These are phyloP conservation scores for Proteles cristata DNA, from an alignment of 2,113 vertebrate species.

Conservation along the genomic window DNA sequence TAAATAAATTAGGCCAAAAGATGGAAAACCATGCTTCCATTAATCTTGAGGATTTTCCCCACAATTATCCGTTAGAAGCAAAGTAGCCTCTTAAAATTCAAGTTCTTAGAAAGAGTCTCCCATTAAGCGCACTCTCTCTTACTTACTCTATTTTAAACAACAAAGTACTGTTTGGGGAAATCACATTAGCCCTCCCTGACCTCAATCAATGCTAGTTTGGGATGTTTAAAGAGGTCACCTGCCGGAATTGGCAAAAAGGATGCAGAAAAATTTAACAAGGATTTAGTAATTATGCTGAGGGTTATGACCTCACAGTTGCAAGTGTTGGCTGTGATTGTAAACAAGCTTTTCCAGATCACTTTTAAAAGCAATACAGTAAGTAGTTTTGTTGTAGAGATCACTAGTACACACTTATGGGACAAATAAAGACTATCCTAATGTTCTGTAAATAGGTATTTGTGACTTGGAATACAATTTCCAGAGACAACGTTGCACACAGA, in stretches of 20 bases:
- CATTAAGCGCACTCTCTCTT: conserved; percentile 51
- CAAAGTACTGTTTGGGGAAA: conserved; percentile 72
- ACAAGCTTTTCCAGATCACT: conserved; percentile 71
- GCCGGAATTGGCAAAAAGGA: conserved; percentile 33
- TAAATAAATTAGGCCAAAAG: conserved; percentile 69
- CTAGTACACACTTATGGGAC: neutral
- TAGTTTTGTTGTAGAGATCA: neutral
- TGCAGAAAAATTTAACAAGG: conserved; percentile 55
- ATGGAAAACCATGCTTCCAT: conserved; percentile 44
- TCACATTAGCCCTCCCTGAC: conserved; percentile 74
- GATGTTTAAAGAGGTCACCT: conserved; percentile 71
- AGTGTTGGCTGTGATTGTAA: conserved; percentile 64
- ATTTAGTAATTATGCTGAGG: conserved; percentile 64
- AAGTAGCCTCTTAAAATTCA: conserved; percentile 66
- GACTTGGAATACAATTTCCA: conserved; percentile 43
- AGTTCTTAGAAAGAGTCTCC: conserved; percentile 51
- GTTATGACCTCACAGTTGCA: conserved; percentile 61
- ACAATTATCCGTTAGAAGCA: conserved; percentile 54
- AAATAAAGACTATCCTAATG: neutral
- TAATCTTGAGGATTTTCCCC: conserved; percentile 60
- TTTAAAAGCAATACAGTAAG: conserved; percentile 65
- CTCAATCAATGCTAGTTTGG: conserved; percentile 73
- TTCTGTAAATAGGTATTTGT: conserved; percentile 64
- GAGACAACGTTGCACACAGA: conserved; percentile 9
- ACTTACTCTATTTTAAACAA: conserved; percentile 74